These are phyloP conservation scores for Heliconius ismenius DNA, from an alignment of 2,888 invertebrate genomes.

Conservation along the genomic window DNA sequence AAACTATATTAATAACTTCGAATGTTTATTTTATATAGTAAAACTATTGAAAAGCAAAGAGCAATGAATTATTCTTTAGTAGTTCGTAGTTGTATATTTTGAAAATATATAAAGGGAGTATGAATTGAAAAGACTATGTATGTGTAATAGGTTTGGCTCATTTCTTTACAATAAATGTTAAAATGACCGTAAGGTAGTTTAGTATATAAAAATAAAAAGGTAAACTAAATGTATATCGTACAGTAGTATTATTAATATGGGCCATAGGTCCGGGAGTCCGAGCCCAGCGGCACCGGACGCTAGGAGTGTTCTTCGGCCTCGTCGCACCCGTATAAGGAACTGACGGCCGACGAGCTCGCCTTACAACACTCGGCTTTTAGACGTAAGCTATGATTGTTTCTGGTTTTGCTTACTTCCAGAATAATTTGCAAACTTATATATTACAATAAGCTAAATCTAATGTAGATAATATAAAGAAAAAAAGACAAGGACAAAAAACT, in stretches of 20 bases:
- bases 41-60: background rate
- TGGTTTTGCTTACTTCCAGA: constrained; percentile 25
- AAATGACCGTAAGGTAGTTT: background rate
- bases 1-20: background rate
- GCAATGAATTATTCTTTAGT: too few relatives aligned
- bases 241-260: constrained; percentile 18
- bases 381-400: constrained; percentile 40
- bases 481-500: background rate
- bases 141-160: too few relatives aligned
- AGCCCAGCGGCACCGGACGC: constrained; percentile 37
- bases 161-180: background rate
- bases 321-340: constrained; percentile 70
- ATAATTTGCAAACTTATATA: constrained; percentile 33
- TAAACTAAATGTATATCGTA: background rate
- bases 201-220: background rate
- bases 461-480: background rate
- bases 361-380: constrained; percentile 51
- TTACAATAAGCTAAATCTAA: constrained; percentile 8
- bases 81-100: too few relatives aligned
- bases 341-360: constrained; percentile 64
- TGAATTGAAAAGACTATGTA: too few relatives aligned
- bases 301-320: constrained; percentile 59
- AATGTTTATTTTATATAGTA: background rate
- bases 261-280: constrained; percentile 31
- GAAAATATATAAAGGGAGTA: too few relatives aligned